Conservation (phyloP, 2,888 invertebrate genomes). For the Acholoe squamosa region DNA sequence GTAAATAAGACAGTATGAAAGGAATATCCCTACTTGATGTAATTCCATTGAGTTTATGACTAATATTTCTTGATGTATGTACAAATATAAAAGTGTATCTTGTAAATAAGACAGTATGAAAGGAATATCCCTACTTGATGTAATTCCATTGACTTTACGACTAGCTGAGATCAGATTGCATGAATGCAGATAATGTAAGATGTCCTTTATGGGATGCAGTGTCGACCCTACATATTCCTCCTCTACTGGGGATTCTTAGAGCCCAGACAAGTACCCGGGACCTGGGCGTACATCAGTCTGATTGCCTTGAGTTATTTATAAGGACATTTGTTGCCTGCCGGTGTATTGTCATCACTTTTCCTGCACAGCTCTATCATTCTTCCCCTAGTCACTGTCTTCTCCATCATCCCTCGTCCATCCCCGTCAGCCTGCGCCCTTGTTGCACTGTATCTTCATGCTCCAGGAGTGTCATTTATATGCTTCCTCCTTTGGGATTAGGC, state of each 20-base stretch:
- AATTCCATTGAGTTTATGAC: too few species aligned
- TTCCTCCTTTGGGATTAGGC: neutral
- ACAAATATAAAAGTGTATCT: too few species aligned
- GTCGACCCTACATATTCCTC: too few species aligned
- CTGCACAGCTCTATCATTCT: neutral
- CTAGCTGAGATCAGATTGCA: too few species aligned
- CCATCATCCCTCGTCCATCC: neutral
- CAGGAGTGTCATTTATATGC: neutral
- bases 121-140: too few species aligned
- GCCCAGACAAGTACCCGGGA: neutral
- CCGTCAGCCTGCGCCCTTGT: neutral
- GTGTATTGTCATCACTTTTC: neutral
- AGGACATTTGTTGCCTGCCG: slow-evolving; percentile 32
- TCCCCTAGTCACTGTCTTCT: neutral
- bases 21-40: too few species aligned
- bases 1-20: too few species aligned
- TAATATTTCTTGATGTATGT: too few species aligned
- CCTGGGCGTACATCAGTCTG: neutral
- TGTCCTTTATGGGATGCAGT: too few species aligned
- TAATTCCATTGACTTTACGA: too few species aligned
- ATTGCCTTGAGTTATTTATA: slow-evolving; percentile 22
- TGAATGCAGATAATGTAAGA: too few species aligned
- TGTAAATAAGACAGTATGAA: too few species aligned
- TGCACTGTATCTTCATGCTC: neutral
- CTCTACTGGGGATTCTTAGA: neutral